These are phyloP conservation scores for Orthonyx spaldingii DNA, from an alignment of 2,113 vertebrate genomes.

Conservation along the genomic window DNA sequence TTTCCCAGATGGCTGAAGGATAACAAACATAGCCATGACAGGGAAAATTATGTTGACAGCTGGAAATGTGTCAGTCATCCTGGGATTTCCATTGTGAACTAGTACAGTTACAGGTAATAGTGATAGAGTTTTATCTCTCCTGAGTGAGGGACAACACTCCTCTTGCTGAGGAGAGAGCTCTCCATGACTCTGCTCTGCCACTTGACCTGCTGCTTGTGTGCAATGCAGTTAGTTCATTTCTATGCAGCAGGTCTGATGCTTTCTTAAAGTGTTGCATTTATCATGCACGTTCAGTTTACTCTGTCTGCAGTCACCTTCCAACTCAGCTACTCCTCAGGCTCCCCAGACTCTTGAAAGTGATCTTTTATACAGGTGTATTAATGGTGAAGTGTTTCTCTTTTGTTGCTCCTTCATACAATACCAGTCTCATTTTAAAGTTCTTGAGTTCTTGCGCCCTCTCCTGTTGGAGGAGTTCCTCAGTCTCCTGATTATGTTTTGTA, in stretches of 20 bases:
- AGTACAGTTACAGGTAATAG: neutral
- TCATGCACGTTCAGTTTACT: neutral
- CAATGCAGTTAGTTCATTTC: neutral
- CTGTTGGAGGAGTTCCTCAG: slow-evolving; percentile 22
- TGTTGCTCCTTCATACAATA: neutral
- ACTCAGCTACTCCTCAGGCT: neutral
- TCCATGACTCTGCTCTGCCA: neutral
- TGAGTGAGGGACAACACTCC: neutral
- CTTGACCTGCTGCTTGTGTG: neutral
- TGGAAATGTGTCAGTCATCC: neutral
- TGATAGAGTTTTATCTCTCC: neutral
- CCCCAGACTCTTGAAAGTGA: neutral
- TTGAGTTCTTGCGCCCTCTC: slow-evolving; percentile 21
- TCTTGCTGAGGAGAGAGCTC: neutral
- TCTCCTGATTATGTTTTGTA: slow-evolving; percentile 55
- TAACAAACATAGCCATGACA: neutral
- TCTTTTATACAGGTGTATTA: neutral
- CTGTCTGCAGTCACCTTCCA: neutral
- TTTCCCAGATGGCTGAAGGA: slow-evolving; percentile 4
- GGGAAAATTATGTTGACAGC: neutral
- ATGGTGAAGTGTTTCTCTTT: neutral
- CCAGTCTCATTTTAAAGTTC: neutral
- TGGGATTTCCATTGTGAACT: neutral
- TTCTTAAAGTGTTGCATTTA: neutral
- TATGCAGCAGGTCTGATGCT: neutral